These are phyloP conservation scores for Lycia hirtaria DNA, from an alignment of 2,888 invertebrate genomes.

Conservation along the genomic window DNA sequence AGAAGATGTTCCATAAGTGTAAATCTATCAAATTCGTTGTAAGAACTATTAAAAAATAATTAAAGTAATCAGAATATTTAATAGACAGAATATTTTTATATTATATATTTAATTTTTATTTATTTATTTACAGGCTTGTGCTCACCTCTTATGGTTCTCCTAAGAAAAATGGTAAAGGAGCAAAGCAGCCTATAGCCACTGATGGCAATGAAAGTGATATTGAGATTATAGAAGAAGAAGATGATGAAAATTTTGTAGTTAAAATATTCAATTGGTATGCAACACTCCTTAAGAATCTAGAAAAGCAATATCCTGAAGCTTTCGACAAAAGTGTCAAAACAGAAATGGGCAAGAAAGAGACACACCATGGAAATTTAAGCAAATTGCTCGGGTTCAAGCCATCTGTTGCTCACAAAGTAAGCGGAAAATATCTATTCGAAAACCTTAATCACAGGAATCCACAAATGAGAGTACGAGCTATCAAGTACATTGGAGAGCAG, in stretches of 20 bases:
- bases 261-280: slow-evolving; percentile 83
- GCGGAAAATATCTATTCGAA: slow-evolving; percentile 86
- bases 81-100: too few relatives aligned
- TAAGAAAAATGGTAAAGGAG: slow-evolving; percentile 18
- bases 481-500: slow-evolving; percentile 87
- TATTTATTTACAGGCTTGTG: slow-evolving; percentile 81
- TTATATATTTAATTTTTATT: slow-evolving; percentile 11
- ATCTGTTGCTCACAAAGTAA: slow-evolving; percentile 81
- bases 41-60: too few relatives aligned
- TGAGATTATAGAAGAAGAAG: slow-evolving; percentile 74
- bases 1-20: too few relatives aligned
- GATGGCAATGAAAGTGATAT: slow-evolving; percentile 73
- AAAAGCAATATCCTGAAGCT: slow-evolving; percentile 88
- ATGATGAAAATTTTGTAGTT: slow-evolving; percentile 51
- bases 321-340: slow-evolving; percentile 89
- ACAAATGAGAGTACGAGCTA: slow-evolving; percentile 87
- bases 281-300: slow-evolving; percentile 85
- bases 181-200: slow-evolving; percentile 27
- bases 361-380: slow-evolving; percentile 66
- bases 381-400: slow-evolving; percentile 83
- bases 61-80: too few relatives aligned
- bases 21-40: too few relatives aligned
- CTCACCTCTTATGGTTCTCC: slow-evolving; percentile 69
- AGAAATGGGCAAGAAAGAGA: slow-evolving; percentile 72
- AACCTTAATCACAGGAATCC: slow-evolving; percentile 90